These are phyloP conservation scores for Barbus barbus DNA, from an alignment of 2,113 vertebrate species.

Conservation along the genomic window DNA sequence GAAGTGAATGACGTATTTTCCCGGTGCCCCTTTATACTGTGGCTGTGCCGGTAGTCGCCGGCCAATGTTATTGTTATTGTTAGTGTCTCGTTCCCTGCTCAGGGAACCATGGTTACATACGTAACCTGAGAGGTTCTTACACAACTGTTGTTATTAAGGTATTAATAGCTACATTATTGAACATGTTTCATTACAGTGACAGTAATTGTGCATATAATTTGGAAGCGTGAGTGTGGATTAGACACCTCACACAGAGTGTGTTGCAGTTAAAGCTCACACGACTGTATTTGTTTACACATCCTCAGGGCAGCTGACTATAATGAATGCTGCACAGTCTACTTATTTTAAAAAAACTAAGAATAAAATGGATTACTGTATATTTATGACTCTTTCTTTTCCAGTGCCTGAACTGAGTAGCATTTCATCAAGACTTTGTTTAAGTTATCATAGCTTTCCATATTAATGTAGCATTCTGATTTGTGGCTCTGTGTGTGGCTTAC, in stretches of 20 bases:
- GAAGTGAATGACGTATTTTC: too few species aligned
- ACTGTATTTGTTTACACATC: background rate
- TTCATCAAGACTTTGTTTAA: background rate
- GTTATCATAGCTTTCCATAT: background rate
- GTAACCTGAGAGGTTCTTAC: too few species aligned
- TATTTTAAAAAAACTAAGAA: background rate
- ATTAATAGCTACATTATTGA: background rate
- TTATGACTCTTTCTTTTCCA: background rate
- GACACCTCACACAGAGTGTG: background rate
- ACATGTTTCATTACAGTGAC: background rate
- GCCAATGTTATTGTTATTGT: too few species aligned
- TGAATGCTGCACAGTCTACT: background rate
- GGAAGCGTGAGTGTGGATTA: conserved; percentile 1
- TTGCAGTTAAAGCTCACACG: background rate
- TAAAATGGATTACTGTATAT: conserved; percentile 3
- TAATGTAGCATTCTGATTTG: background rate
- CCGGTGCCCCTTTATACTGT: too few species aligned
- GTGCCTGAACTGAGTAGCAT: background rate
- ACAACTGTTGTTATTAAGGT: background rate
- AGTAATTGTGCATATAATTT: background rate
- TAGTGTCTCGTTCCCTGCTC: too few species aligned
- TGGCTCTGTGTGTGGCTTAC: background rate
- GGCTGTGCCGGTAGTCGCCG: too few species aligned
- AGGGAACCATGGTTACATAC: too few species aligned
- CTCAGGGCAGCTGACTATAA: background rate